These are phyloP conservation scores for Coreius guichenoti DNA, from an alignment of 2,797 vertebrate species.

Conservation along the genomic window DNA sequence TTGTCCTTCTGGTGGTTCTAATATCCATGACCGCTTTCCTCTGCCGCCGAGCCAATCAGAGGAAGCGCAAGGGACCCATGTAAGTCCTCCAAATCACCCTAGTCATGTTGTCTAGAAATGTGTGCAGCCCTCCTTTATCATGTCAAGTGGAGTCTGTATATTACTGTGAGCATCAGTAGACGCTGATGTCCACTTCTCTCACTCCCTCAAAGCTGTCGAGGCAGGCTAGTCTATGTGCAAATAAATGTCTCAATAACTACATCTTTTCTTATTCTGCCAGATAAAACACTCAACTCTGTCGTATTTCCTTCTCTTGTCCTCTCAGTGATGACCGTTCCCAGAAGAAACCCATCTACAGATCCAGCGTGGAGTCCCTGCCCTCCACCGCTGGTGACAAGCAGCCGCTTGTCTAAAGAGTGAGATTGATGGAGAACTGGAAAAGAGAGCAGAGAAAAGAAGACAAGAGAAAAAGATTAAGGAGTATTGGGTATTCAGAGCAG, in stretches of 20 bases:
- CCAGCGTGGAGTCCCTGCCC: conserved; percentile 77
- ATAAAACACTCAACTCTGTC: conserved; percentile 37
- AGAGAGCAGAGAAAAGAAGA: conserved; percentile 43
- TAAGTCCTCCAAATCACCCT: conserved; percentile 69
- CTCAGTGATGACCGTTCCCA: conserved; percentile 82
- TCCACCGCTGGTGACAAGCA: conserved; percentile 78
- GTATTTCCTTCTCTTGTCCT: conserved; percentile 16
- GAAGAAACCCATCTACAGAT: conserved; percentile 85
- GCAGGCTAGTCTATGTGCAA: conserved; percentile 60
- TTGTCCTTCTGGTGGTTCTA: conserved; percentile 69
- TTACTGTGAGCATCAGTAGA: conserved; percentile 29
- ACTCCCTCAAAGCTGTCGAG: conserved; percentile 32
- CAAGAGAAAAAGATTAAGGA: conserved; percentile 42
- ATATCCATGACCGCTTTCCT: conserved; percentile 70
- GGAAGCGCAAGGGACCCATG: conserved; percentile 79
- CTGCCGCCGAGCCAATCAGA: conserved; percentile 69
- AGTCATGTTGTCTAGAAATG: background rate
- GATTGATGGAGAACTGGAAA: conserved; percentile 49
- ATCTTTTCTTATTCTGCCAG: conserved; percentile 4
- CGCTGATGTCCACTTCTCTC: conserved; percentile 25
- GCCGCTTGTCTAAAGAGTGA: conserved; percentile 78
- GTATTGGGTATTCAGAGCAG: conserved; percentile 28
- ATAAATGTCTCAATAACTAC: conserved; percentile 57
- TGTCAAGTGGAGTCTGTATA: background rate
- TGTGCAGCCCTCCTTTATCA: conserved; percentile 32